Percentiles rank a stretch among this genome's conserved stretches.
phyloP scores from a whole-genome alignment of 1,140 invertebrate genomes.

The Cydia amplana region DNA sequence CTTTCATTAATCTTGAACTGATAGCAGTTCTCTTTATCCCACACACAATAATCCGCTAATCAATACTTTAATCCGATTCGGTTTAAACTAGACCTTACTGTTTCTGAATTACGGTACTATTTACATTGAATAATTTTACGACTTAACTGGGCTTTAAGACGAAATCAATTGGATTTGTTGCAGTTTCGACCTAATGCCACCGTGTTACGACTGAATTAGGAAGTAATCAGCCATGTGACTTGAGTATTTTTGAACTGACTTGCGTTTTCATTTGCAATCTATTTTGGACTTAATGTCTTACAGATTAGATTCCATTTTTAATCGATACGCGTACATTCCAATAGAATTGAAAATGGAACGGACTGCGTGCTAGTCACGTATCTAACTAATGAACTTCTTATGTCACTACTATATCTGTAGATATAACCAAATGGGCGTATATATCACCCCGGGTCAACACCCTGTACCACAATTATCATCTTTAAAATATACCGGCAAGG shows the following conservation, averaged over 20 bases:
- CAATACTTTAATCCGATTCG: neutral
- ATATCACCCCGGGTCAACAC: neutral
- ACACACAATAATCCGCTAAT: neutral
- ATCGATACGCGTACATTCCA: neutral
- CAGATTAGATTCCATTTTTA: neutral
- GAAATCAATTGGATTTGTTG: neutral
- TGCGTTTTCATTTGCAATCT: neutral
- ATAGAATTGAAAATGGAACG: neutral
- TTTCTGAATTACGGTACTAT: neutral
- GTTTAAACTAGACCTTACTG: neutral
- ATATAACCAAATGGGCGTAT: neutral
- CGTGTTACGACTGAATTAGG: neutral
- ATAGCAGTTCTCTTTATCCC: neutral
- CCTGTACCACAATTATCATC: neutral
- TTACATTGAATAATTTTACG: neutral
- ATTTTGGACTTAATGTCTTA: neutral
- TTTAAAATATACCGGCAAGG: neutral
- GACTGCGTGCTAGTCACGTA: conserved; percentile 15
- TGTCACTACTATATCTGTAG: neutral
- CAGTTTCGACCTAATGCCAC: neutral
- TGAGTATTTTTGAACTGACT: neutral
- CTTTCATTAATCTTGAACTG: neutral
- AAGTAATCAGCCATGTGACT: neutral
- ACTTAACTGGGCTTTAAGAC: neutral
- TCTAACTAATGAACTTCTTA: neutral